phyloP scores from a whole-genome alignment of 2,888 invertebrate species.

The Hirtodrosophila trivittata region DNA sequence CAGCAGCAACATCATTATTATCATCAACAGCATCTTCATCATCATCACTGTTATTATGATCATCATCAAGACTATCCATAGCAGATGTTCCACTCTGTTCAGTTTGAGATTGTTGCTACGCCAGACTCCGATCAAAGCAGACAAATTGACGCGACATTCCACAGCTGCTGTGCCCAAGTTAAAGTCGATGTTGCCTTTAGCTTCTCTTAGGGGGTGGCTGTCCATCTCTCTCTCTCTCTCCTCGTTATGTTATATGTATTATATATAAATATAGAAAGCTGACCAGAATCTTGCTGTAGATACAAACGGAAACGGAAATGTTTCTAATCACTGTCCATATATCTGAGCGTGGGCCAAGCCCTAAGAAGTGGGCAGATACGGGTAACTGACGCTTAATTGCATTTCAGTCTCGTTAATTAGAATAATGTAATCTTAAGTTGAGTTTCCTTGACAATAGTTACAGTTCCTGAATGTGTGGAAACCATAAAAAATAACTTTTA shows the following conservation, averaged over 20 bases:
- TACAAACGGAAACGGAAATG: conserved; percentile 73
- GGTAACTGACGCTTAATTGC: conserved; percentile 41
- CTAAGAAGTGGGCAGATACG: conserved; percentile 33
- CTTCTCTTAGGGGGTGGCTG: conserved; percentile 2
- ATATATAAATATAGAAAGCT: conserved; percentile 45
- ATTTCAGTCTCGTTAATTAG: conserved; percentile 30
- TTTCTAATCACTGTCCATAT: conserved; percentile 64
- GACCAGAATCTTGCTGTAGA: conserved; percentile 33
- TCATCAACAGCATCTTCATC: conserved; percentile 24
- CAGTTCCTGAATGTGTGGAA: too few species aligned
- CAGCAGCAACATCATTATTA: conserved; percentile 40
- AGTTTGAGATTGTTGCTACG: conserved; percentile 67
- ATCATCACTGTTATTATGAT: conserved; percentile 22
- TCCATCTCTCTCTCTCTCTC: background rate
- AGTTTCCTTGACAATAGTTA: conserved; percentile 8
- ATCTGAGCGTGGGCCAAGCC: conserved; percentile 62
- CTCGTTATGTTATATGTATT: conserved; percentile 28
- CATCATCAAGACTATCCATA: conserved; percentile 21
- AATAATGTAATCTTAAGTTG: conserved; percentile 30
- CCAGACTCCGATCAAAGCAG: conserved; percentile 61
- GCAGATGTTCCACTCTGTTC: conserved; percentile 46
- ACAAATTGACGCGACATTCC: conserved; percentile 82
- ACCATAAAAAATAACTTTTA: too few species aligned
- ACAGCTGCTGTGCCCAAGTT: conserved; percentile 36
- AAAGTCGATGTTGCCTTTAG: conserved; percentile 10